Base-by-base conservation (phyloP, 1,140 invertebrate genomes). In the Saccostrea glomerata region DNA sequence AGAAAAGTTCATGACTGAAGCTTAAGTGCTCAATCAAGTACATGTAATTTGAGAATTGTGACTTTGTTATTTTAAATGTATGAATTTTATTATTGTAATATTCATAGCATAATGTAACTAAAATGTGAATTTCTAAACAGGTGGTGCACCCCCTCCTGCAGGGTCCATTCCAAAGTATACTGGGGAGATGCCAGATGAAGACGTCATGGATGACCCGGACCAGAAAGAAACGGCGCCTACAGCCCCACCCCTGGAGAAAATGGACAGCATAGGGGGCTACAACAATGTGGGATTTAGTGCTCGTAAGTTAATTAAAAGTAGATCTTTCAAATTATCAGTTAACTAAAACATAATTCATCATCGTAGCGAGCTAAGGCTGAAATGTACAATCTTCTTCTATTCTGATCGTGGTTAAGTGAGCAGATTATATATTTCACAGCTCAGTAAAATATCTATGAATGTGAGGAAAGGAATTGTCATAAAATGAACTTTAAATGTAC, bases 211-310 rank as follows among this genome's bases (percentile, higher is more conserved):
- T 90, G 94, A 94, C 66, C 92, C 92, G 0, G 90, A 90, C 82
- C 82, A 85, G 13, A 60, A 47, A 17, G 86, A 88, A 40, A 88
- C 92, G 0, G 89, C 93, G 40, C 95, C 95, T 0, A 94, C 95
- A 36, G 95, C 95, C 6, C 96, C 96, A n/a, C 94, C 96, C 0
- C 87, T 96, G 89, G 95, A 92, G 54, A 91, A 93, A 83, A 95
- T 96, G 94, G 95, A 96, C 89, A 88, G 92, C 56, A 94, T 96
- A 17, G 87, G 90, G 1, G 96, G 96, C 6, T 96, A 96, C 89
- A 94, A 95, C 88, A 93, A 94, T 70, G 91, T 96, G 13, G 95
- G 95, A 17, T 96, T 96, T 91, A 95, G 95, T 91, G 94, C 94
- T 89, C 93, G 96, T 96, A 77, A 88, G 92, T 70, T 6, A 7